Percentiles rank a stretch among this genome's conserved stretches.
phyloP scores from a whole-genome alignment of 2,888 invertebrate species.

The Metopia argyrocephala region DNA sequence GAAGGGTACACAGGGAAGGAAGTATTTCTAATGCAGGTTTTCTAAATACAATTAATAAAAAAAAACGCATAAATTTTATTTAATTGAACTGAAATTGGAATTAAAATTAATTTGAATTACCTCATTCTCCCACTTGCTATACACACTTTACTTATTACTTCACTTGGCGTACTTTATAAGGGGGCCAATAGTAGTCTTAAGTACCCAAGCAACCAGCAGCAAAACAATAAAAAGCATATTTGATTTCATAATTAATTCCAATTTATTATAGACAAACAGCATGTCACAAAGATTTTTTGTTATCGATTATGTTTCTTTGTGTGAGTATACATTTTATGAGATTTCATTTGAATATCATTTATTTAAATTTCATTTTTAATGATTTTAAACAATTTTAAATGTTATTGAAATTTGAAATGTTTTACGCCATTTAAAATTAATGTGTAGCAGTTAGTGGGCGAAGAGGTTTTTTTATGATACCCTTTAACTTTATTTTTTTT shows the following conservation, averaged over 20 bases:
- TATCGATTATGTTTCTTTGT: conserved; percentile 12
- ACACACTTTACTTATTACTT: conserved; percentile 16
- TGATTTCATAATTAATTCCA: conserved; percentile 43
- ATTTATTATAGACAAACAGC: conserved; percentile 19
- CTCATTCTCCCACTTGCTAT: neutral
- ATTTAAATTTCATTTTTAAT: neutral
- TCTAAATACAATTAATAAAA: conserved; percentile 3
- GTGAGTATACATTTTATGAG: neutral
- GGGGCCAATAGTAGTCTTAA: neutral
- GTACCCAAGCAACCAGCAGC: neutral
- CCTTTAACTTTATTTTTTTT: no score
- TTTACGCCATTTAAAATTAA: no score
- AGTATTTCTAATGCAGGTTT: neutral
- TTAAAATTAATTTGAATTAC: conserved; percentile 4
- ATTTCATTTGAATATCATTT: neutral
- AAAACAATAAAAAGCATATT: conserved; percentile 3
- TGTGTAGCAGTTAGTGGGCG: no score
- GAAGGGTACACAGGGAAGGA: neutral
- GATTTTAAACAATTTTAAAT: neutral
- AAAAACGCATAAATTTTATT: neutral
- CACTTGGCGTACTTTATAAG: conserved; percentile 3
- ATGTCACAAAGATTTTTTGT: conserved; percentile 44
- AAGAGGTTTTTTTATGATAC: no score
- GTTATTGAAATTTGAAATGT: neutral
- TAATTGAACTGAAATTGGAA: neutral